Conservation (phyloP, 2,888 invertebrate genomes). For the Drepanosiphum platanoidis region DNA sequence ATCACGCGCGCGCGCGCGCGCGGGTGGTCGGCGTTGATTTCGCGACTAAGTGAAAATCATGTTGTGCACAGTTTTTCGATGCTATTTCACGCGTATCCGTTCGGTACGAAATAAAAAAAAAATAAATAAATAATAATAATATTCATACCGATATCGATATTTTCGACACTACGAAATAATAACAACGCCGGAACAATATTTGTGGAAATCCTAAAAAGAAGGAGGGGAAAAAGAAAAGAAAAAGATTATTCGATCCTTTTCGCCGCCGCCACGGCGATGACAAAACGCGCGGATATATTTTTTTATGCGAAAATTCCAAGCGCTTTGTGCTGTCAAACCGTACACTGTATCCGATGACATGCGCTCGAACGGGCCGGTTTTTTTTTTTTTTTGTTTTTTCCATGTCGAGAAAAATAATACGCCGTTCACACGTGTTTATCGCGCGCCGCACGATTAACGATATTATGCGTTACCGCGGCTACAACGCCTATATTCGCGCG, state of each 20-base stretch:
- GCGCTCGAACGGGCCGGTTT: background rate
- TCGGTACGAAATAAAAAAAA: background rate
- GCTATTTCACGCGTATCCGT: background rate
- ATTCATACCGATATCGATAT: too few species aligned
- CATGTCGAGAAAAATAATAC: background rate
- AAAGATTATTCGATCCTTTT: background rate
- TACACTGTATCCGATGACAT: slow-evolving; percentile 7
- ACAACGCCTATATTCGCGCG: background rate
- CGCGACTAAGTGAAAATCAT: too few species aligned
- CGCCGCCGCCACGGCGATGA: background rate
- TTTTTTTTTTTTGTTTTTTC: background rate
- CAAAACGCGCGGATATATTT: slow-evolving; percentile 12
- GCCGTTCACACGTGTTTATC: slow-evolving; percentile 13
- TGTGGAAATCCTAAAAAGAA: background rate
- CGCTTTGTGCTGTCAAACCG: slow-evolving; percentile 43
- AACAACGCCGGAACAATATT: background rate
- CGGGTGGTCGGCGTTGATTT: too few species aligned
- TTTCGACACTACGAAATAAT: too few species aligned
- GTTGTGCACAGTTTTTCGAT: too few species aligned
- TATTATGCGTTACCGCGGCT: background rate
- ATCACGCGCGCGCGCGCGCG: too few species aligned
- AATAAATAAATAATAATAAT: background rate
- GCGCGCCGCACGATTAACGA: background rate
- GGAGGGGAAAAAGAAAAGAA: background rate
- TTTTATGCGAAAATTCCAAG: slow-evolving; percentile 15